These are phyloP conservation scores for Xerus inauris DNA, from an alignment of 2,113 vertebrate species.

Conservation along the genomic window DNA sequence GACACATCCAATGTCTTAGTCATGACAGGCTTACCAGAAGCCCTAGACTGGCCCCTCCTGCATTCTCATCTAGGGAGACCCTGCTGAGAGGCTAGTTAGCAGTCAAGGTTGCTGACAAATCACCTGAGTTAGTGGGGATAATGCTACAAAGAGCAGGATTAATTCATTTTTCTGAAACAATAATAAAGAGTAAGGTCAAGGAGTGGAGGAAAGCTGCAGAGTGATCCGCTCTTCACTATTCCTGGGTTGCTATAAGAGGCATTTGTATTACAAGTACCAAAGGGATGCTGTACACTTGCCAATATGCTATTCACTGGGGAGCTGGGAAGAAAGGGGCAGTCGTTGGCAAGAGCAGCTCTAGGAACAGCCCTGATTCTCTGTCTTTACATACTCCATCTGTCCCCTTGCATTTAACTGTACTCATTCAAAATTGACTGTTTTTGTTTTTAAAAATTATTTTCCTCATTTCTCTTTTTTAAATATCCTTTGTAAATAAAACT, in stretches of 20 bases:
- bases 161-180: not conserved
- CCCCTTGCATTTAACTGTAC: not conserved
- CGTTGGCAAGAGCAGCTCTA: not conserved
- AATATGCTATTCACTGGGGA: not conserved
- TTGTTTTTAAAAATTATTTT: not conserved
- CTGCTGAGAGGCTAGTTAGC: not conserved
- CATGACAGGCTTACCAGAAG: not conserved
- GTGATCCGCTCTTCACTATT: no score
- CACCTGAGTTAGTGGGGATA: not conserved
- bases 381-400: not conserved
- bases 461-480: not conserved
- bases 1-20: not conserved
- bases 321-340: accelerated
- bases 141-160: not conserved
- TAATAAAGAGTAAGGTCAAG: not conserved
- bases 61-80: not conserved
- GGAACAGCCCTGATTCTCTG: no score
- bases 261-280: not conserved
- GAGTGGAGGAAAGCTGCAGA: not conserved
- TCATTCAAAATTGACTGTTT: not conserved
- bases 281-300: not conserved
- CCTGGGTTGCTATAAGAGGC: not conserved
- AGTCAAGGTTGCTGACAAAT: not conserved
- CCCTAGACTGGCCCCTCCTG: not conserved
- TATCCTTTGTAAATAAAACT: not conserved